Evolutionary conservation across 2,797 vertebrate species (phyloP), one percentile per base, ranked within the genome.

Genomic region (Myotis daubentonii): DNA sequence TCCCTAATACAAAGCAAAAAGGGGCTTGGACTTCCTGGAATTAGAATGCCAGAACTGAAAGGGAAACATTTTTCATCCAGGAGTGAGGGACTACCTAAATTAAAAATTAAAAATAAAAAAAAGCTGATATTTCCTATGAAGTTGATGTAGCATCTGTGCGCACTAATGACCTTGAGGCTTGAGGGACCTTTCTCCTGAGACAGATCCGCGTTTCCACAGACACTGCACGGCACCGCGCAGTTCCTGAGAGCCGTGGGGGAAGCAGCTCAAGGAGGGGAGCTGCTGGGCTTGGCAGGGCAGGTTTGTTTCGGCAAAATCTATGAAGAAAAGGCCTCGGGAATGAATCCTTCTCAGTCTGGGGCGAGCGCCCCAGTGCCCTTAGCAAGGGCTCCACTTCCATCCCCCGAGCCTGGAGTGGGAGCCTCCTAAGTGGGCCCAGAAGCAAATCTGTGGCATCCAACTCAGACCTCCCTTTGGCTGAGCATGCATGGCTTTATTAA

Each of bases 1-100:
- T 94, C 90, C 41, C 97, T 97, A 85, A 89, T 86, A 72, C 55
- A 72, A 85, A 89, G 38, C 17, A 41, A 71, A 55, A n/a, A 78
- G 19, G 4, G 36, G 9, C 9, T 55, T 93, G 30, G 55, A 68
- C 19, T 87, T 93, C 78, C 53, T 89, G 47, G 65, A 62, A 91
- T 76, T 85, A 36, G 57, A 91, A 65, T 83, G 33, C 30, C 51
- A 90, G 57, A 88, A 91, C 9, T 70, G 36, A 86, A 86, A 85
- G 65, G 13, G 25, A 87, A 70, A 57, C 2, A 28, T 70, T 84
- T 62, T 70, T 71, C 79, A 11, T 49, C 93, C 87, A 96, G 55
- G 66, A 89, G 19, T 41, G 91, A 91, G 78, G 76, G 44, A 65
- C 17, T 92, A 62, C 13, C 5, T 57, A 90, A 76, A 81, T 95